Conservation (phyloP, 2,797 vertebrate species). For the Enteromius fasciolatus region DNA sequence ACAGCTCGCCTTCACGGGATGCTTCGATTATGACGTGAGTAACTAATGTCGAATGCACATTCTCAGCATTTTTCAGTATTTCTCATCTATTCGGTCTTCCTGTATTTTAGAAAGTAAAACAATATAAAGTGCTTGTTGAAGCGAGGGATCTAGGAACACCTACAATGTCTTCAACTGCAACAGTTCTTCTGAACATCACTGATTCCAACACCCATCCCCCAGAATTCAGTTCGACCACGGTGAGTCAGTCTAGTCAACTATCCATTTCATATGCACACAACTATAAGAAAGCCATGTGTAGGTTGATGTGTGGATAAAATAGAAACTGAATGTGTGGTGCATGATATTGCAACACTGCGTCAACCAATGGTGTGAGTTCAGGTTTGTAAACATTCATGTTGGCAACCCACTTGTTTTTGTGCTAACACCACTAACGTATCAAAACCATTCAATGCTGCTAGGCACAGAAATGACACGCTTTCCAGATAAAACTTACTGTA, state of each 20-base stretch:
- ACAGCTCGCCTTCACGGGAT: slow-evolving; percentile 72
- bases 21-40: slow-evolving; percentile 83
- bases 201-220: slow-evolving; percentile 82
- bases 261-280: neutral
- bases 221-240: slow-evolving; percentile 66
- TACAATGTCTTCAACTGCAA: slow-evolving; percentile 69
- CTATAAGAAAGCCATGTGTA: neutral
- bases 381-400: too few species aligned
- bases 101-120: slow-evolving; percentile 69
- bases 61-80: neutral
- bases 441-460: too few species aligned
- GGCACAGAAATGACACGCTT: too few species aligned
- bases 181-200: slow-evolving; percentile 66
- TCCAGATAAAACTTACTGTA: too few species aligned
- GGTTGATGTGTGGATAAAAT: neutral
- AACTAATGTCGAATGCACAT: neutral
- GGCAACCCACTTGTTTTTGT: too few species aligned
- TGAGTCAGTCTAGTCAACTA: slow-evolving; percentile 49
- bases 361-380: neutral
- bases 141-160: slow-evolving; percentile 76
- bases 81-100: neutral
- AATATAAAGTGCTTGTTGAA: slow-evolving; percentile 71
- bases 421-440: too few species aligned
- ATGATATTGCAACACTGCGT: neutral
- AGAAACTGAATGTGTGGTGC: neutral